Evolutionary conservation across 1,140 invertebrate genomes (phyloP).

Genomic region (Pogonus chalceus): DNA sequence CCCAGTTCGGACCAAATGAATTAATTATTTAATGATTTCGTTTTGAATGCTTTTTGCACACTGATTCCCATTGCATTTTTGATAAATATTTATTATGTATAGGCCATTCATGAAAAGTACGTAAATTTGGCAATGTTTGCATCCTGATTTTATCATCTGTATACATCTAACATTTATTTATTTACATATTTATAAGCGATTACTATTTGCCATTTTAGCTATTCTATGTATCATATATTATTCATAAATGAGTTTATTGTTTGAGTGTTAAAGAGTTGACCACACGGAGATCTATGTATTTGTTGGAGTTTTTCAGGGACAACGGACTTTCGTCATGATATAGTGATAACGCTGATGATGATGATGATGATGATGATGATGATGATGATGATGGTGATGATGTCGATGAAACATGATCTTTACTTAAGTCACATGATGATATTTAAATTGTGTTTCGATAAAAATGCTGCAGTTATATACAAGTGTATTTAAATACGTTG

Average conservation of each 20-base stretch:
- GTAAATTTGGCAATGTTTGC: conserved; percentile 5
- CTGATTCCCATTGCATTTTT: conserved; percentile 1
- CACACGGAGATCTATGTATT: background rate
- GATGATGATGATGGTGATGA: too few relatives aligned
- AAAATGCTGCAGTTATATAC: conserved; percentile 25
- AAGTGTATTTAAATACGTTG: conserved; percentile 38
- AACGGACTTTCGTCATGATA: too few relatives aligned
- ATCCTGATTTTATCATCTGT: background rate
- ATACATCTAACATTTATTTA: too few relatives aligned
- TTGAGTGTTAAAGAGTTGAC: background rate
- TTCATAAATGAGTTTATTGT: too few relatives aligned
- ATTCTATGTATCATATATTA: too few relatives aligned
- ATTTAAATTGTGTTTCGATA: too few relatives aligned
- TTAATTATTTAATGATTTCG: background rate
- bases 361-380: background rate
- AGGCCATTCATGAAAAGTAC: background rate
- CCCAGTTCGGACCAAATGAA: conserved; percentile 34
- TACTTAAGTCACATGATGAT: too few relatives aligned
- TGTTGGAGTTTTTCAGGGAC: conserved; percentile 2
- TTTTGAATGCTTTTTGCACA: conserved; percentile 6
- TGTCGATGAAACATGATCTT: too few relatives aligned
- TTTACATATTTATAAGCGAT: too few relatives aligned
- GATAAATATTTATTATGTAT: background rate
- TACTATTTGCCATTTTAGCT: too few relatives aligned
- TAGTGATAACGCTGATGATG: too few relatives aligned